phyloP scores from a whole-genome alignment of 2,888 invertebrate genomes.

The Drosophila mercatorum region DNA sequence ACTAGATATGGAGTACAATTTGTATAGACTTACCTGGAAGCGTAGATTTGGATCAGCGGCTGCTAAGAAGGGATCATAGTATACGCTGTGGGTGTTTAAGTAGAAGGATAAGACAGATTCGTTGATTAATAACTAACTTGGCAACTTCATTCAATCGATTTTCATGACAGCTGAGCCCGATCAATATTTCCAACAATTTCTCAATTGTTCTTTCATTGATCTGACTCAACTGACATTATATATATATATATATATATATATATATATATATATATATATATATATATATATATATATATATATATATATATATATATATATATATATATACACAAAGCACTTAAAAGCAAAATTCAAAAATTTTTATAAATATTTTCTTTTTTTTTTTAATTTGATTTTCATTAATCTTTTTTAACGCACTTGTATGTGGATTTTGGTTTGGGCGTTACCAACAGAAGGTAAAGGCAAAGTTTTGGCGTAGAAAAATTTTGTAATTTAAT shows the following conservation, averaged over 20 bases:
- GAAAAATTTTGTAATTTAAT: conserved; percentile 35
- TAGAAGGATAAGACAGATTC: conserved; percentile 36
- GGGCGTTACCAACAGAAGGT: conserved; percentile 43
- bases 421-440: conserved; percentile 59
- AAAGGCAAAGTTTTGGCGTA: conserved; percentile 44
- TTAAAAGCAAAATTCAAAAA: conserved; percentile 84
- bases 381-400: conserved; percentile 33
- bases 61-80: conserved; percentile 98
- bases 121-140: conserved; percentile 54
- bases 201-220: neutral
- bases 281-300: neutral
- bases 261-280: neutral
- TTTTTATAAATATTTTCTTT: conserved; percentile 33
- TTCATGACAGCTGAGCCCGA: conserved; percentile 34
- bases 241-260: neutral
- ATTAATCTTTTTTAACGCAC: conserved; percentile 68
- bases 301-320: neutral
- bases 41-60: conserved; percentile 95
- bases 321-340: conserved; percentile 55
- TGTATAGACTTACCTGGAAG: conserved; percentile 90
- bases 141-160: neutral
- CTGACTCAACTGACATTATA: conserved; percentile 23
- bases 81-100: conserved; percentile 88
- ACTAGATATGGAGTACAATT: neutral
- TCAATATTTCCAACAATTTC: neutral